Percentiles rank a stretch among this genome's conserved stretches.
Conservation (phyloP, 1,140 invertebrate genomes). For the Atta cephalotes region DNA sequence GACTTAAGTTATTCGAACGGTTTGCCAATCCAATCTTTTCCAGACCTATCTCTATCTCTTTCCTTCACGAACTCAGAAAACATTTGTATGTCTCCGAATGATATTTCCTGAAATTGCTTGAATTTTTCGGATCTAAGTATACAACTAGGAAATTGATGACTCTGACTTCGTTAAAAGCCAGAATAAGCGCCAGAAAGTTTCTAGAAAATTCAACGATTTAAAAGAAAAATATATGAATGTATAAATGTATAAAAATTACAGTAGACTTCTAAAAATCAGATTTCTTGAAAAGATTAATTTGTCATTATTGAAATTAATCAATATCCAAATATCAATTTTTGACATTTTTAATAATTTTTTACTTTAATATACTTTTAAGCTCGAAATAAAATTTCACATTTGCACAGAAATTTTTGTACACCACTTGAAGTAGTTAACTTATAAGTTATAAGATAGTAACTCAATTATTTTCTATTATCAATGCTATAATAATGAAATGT, state of each 20-base stretch:
- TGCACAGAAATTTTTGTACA: not conserved
- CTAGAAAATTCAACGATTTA: not conserved
- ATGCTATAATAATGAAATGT: not conserved
- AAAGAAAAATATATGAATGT: not conserved
- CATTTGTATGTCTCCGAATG: not conserved
- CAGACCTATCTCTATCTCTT: not conserved
- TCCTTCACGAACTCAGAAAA: not conserved
- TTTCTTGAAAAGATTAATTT: not conserved
- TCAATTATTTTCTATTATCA: not conserved
- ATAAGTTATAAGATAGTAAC: not conserved
- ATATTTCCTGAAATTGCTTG: slow-evolving; percentile 10
- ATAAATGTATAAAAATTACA: not conserved
- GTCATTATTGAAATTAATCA: not conserved
- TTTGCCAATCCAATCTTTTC: slow-evolving; percentile 66
- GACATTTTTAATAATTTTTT: no score
- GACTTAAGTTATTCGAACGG: slow-evolving; percentile 68
- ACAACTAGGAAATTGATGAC: slow-evolving; percentile 59
- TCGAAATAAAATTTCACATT: not conserved
- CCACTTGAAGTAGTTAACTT: not conserved
- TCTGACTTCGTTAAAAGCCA: slow-evolving; percentile 11
- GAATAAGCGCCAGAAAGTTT: slow-evolving; percentile 18
- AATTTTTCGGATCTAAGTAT: slow-evolving; percentile 63
- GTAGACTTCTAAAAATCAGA: not conserved
- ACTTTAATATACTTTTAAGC: not conserved
- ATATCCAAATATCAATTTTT: not conserved